A percentile compares a stretch with the other conserved stretches of the same genome.
phyloP scores from a whole-genome alignment of 2,888 invertebrate species.

The Drosophila nr. perissopoda region DNA sequence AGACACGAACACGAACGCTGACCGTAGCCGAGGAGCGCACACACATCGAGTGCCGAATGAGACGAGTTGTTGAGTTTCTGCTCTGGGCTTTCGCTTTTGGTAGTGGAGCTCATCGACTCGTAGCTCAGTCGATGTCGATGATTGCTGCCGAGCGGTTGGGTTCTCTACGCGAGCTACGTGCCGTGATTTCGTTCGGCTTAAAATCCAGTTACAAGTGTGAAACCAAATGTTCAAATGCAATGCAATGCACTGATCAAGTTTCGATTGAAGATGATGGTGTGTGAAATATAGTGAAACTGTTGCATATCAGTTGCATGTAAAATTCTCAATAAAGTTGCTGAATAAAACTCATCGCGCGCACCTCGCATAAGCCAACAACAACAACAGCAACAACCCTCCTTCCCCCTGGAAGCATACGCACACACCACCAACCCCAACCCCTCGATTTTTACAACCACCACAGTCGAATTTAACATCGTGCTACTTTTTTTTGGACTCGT shows the following conservation, averaged over 20 bases:
- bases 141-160: constrained; percentile 84
- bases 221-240: constrained; percentile 31
- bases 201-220: constrained; percentile 48
- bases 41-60: constrained; percentile 16
- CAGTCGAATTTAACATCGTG: constrained; percentile 29
- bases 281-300: constrained; percentile 39
- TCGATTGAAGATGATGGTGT: constrained; percentile 26
- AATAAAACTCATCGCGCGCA: constrained; percentile 53
- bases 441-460: constrained; percentile 4
- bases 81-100: constrained; percentile 42
- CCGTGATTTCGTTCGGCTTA: constrained; percentile 47
- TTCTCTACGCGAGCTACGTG: constrained; percentile 54
- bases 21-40: constrained; percentile 12
- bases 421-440: constrained; percentile 1
- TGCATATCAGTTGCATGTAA: constrained; percentile 26
- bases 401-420: constrained; percentile 22
- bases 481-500: constrained; percentile 22
- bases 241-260: constrained; percentile 37
- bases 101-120: constrained; percentile 41
- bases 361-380: constrained; percentile 43
- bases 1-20: constrained; percentile 14
- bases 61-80: constrained; percentile 25
- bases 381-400: neutral
- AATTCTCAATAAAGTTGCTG: constrained; percentile 32
- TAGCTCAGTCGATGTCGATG: constrained; percentile 83